Conservation (phyloP, 2,113 vertebrate species). For the Xiphophorus couchianus region DNA sequence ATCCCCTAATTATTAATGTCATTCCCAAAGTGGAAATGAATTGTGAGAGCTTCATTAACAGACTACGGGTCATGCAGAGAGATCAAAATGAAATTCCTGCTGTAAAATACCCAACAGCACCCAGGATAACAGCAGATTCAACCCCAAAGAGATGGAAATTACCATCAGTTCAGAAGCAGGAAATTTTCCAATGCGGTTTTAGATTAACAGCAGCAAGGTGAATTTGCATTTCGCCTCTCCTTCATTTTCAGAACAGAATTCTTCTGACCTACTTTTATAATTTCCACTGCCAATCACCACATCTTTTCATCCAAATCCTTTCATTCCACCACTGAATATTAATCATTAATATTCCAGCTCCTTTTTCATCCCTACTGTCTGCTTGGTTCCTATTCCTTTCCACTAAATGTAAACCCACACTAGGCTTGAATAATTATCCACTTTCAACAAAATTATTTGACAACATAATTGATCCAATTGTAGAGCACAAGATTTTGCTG, state of each 20-base stretch:
- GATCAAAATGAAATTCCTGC: slow-evolving; percentile 37
- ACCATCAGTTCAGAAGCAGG: slow-evolving; percentile 23
- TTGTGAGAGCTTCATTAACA: slow-evolving; percentile 47
- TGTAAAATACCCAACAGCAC: slow-evolving; percentile 18
- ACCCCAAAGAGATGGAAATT: slow-evolving; percentile 48
- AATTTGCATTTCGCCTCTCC: slow-evolving; percentile 50
- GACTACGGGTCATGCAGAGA: slow-evolving; percentile 46
- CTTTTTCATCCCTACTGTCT: slow-evolving; percentile 11
- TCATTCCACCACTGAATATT: slow-evolving; percentile 52
- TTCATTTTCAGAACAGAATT: slow-evolving; percentile 35
- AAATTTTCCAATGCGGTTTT: slow-evolving; percentile 3
- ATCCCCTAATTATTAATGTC: slow-evolving; percentile 68
- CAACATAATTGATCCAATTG: not conserved
- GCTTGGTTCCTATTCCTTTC: slow-evolving; percentile 1
- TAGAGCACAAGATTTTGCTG: not conserved
- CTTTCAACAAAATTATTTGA: not conserved
- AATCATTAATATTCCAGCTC: slow-evolving; percentile 31
- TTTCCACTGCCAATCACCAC: slow-evolving; percentile 53
- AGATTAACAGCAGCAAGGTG: slow-evolving; percentile 15
- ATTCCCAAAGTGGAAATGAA: slow-evolving; percentile 44
- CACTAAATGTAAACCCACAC: slow-evolving; percentile 14
- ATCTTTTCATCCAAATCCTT: slow-evolving; percentile 49
- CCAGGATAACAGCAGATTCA: slow-evolving; percentile 18
- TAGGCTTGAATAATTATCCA: slow-evolving; percentile 5
- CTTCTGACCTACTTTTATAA: slow-evolving; percentile 35